Evolutionary conservation across 1,140 invertebrate species (phyloP), one percentile per base, ranked within the genome.

Genomic region (Drosophila sp.): DNA sequence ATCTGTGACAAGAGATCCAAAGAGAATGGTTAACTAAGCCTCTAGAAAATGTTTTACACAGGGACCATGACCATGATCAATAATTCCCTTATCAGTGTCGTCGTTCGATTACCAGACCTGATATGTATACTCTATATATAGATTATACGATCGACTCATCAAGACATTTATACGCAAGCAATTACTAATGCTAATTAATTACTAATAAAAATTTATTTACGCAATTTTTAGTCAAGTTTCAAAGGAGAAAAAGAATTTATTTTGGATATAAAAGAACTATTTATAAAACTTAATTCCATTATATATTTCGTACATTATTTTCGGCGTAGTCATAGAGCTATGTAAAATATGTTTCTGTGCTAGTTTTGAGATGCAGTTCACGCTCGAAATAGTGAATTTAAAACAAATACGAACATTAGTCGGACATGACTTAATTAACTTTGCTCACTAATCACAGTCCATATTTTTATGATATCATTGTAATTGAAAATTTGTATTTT

Each of bases 1-100:
- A 93, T 78, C 95, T 96, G 83, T 48, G 9, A 0, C 7, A 7
- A 8, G 5, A 51, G 38, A 38, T 54, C 16, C 45, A 7, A 29
- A 58, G 32, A 57, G 27, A 51, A 32, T 7, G 46, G 25, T 51
- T 13, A 51, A 36, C 7, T n/a, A 53, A 36, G 7, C 14, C 32
- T 9, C 50, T 29, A 16, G 32, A 53, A 34, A 36, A 21, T n/a
- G 2, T 27, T 36, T 54, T 56, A 38, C 40, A 34, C 27, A 62
- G 36, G 11, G 38, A 51, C 46, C 56, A 61, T 69, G 53, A 72
- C 61, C 61, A 54, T 58, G 41, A 51, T 56, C 53, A 72, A 72
- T 58, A 66, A 66, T 34, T 25, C 13, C 32, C 58, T 71, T 71
- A 71, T 71, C 67, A 64, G 57, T 0, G 11, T 11, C 21, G 18